Percentiles rank a stretch among this genome's conserved stretches.
phyloP scores from a whole-genome alignment of 2,113 vertebrate genomes.

The Sphyrna mokarran region DNA sequence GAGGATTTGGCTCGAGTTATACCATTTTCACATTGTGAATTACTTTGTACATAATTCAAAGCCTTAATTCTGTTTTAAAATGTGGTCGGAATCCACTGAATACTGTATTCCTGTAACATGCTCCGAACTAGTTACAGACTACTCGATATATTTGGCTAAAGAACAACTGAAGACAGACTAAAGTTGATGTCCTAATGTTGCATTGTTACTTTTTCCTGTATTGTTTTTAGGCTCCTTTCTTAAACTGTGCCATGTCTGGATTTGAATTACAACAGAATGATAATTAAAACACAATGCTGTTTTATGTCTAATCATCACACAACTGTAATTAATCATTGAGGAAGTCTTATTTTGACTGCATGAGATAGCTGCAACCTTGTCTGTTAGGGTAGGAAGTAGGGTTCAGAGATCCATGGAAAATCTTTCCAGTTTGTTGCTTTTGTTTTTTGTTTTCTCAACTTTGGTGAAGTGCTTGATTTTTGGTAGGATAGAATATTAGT shows the following conservation, averaged over 20 bases:
- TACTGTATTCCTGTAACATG: neutral
- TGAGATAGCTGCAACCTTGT: neutral
- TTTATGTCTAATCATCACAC: neutral
- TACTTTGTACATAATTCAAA: no score
- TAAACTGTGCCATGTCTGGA: neutral
- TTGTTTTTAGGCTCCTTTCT: neutral
- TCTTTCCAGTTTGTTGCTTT: neutral
- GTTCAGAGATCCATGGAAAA: neutral
- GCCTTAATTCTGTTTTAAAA: neutral
- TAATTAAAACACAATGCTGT: neutral
- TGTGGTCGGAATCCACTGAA: neutral
- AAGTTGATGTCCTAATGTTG: neutral
- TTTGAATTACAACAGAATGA: neutral
- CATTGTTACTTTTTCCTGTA: neutral
- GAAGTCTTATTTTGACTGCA: neutral
- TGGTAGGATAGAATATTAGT: neutral
- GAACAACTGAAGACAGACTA: neutral
- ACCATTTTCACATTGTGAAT: no score
- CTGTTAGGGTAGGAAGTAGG: neutral
- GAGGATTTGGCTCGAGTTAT: neutral
- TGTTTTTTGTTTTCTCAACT: neutral
- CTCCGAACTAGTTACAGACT: neutral
- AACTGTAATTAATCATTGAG: neutral
- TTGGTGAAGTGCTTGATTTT: neutral
- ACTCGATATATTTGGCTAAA: neutral